phyloP scores from a whole-genome alignment of 2,113 vertebrate species.

The Pseudorasbora parva region DNA sequence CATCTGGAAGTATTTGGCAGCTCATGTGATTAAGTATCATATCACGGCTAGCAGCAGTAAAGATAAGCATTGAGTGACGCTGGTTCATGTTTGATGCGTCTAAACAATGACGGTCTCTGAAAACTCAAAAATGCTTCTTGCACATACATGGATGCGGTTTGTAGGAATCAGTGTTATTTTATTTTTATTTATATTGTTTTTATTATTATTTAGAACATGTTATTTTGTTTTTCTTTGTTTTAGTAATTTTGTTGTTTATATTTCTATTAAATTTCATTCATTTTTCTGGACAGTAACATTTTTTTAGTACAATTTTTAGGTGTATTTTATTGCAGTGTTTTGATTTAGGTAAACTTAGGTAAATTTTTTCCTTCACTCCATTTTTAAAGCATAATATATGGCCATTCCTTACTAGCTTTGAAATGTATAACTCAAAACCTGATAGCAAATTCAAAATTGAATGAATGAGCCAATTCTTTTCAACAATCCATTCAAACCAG shows the following conservation, averaged over 20 bases:
- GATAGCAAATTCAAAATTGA: neutral
- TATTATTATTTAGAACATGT: neutral
- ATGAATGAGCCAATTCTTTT: neutral
- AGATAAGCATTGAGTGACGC: constrained; percentile 26
- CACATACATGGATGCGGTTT: no score
- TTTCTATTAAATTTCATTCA: no score
- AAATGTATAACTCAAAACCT: no score
- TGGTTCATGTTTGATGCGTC: constrained; percentile 8
- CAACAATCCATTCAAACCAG: neutral
- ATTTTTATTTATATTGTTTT: neutral
- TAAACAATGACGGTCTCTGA: constrained; percentile 12
- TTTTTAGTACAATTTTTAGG: no score
- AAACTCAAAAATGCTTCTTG: neutral
- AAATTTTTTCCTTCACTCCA: no score
- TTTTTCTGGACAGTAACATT: no score
- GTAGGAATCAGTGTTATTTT: neutral
- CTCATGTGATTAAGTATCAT: constrained; percentile 35
- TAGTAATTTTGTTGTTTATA: no score
- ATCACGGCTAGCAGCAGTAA: constrained; percentile 21
- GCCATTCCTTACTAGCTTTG: no score
- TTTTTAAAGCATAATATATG: no score
- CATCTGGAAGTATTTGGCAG: constrained; percentile 54
- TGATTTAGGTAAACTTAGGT: no score
- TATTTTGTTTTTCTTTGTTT: no score
- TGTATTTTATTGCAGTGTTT: no score